Base-by-base conservation (phyloP, 2,888 invertebrate species). In the Drosophila ezoana region DNA sequence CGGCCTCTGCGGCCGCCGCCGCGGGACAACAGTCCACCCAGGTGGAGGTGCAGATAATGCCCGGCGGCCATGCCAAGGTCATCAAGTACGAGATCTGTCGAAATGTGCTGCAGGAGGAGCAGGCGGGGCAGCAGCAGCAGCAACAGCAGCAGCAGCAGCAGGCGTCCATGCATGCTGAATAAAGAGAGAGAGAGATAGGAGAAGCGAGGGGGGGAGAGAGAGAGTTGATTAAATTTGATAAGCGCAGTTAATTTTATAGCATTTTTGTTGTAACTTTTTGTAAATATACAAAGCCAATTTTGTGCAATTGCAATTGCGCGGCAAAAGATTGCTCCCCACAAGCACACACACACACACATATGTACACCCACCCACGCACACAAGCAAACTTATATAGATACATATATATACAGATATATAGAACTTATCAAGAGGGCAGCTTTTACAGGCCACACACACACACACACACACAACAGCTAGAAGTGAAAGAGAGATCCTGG, bases 21-120 rank as follows among this genome's bases (percentile, higher is more conserved):
- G 65, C 83, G 33, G 63, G 72, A 33, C 78, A 78, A 53, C 78
- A 76, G 20, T 38, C 78, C 33, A 40, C 90, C 85, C 61, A 93
- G 53, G 91, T 94, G 81, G 92, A 89, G 90, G 76, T 83, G 32
- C 83, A 83, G 23, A 85, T 83, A 59, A 43, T 83, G 41, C 85
- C 85, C 28, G 77, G 87, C n/a, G 87, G 83, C 9, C 83, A 84
- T 45, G 83, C 75, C 49, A 83, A 92, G 57, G 92, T 92, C 16
- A 86, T 86, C 40, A 86, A 86, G 49, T 86, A 86, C 57, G 89
- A 86, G 69, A 87, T 86, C 33, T 87, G 87, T 23, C 87, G 83
- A 43, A 86, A 79, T 60, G 89, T 87, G 85, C 90, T 80, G 47
- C 86, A 87, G 48, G 86, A 90, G 23, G 84, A 86, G 28, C 89